A percentile compares a stretch with the other conserved stretches of the same genome.
Conservation (phyloP, 2,888 invertebrate genomes). For the Synergus laeviventris region DNA sequence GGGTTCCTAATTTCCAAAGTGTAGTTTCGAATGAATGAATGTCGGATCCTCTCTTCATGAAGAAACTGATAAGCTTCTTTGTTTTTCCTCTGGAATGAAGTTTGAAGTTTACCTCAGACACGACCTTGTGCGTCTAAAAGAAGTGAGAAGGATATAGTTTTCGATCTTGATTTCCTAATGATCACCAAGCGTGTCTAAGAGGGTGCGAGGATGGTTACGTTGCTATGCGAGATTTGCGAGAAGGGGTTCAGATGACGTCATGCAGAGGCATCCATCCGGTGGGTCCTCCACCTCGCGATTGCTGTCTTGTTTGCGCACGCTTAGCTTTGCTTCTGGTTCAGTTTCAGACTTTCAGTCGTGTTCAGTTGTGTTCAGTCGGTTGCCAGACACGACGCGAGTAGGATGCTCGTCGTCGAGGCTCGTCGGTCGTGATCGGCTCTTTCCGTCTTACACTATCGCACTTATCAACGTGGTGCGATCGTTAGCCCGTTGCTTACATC, state of each 20-base stretch:
- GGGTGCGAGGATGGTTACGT: slow-evolving; percentile 11
- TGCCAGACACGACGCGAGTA: slow-evolving; percentile 47
- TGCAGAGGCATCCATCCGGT: slow-evolving; percentile 26
- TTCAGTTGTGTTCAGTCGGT: slow-evolving; percentile 8
- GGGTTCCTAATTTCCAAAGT: too few species aligned
- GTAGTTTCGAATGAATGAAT: too few species aligned
- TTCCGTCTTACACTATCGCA: slow-evolving; percentile 35
- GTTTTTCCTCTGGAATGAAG: too few species aligned
- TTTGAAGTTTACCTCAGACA: background rate
- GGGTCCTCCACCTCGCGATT: slow-evolving; percentile 31
- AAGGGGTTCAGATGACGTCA: slow-evolving; percentile 34
- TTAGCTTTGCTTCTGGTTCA: slow-evolving; percentile 9
- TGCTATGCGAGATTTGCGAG: slow-evolving; percentile 22
- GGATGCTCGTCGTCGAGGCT: slow-evolving; percentile 45
- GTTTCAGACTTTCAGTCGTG: background rate
- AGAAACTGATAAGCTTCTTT: background rate
- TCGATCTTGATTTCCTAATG: background rate
- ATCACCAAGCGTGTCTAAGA: background rate
- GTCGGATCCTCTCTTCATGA: background rate
- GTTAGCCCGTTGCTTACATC: slow-evolving; percentile 38
- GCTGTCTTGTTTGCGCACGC: slow-evolving; percentile 33
- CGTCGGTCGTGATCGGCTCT: slow-evolving; percentile 48
- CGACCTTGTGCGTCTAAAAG: too few species aligned
- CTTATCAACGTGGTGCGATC: slow-evolving; percentile 47
- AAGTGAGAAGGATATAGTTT: background rate